These are phyloP conservation scores for Episyrphus balteatus DNA, from an alignment of 1,140 invertebrate species.

Conservation along the genomic window DNA sequence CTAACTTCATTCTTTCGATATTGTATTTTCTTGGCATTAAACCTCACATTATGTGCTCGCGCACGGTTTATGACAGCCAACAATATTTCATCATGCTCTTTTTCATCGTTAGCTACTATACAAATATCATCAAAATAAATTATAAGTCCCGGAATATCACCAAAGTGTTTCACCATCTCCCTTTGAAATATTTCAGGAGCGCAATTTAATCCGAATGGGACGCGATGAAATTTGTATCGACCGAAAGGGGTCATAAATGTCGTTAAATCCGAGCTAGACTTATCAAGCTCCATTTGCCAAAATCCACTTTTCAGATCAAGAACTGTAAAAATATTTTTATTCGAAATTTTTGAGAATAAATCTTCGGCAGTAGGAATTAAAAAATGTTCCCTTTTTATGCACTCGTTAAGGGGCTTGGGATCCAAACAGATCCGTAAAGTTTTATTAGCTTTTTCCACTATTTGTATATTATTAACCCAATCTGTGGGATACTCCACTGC, in stretches of 20 bases:
- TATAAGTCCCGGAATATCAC: constrained; percentile 13
- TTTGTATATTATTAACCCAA: no score
- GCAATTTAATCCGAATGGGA: constrained; percentile 36
- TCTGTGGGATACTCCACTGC: no score
- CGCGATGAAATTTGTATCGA: constrained; percentile 22
- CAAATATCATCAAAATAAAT: constrained; percentile 28
- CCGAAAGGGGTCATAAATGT: no score
- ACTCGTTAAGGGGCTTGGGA: constrained; percentile 8
- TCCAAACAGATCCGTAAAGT: constrained; percentile 11
- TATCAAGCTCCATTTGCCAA: no score
- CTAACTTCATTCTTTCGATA: constrained; percentile 9
- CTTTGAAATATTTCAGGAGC: constrained; percentile 29
- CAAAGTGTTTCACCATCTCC: constrained; percentile 12
- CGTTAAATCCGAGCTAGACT: constrained; percentile 2
- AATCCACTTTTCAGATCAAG: constrained; percentile 4
- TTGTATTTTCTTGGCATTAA: constrained; percentile 16
- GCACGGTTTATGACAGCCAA: constrained; percentile 15
- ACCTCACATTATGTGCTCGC: constrained; percentile 10
- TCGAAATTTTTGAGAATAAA: no score
- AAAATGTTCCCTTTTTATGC: constrained; percentile 5
- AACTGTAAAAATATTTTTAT: constrained; percentile 4
- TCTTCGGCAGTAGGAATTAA: constrained; percentile 10
- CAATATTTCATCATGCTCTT: constrained; percentile 26
- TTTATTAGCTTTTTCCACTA: constrained; percentile 9
- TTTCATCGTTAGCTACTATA: no score